Evolutionary conservation across 2,888 invertebrate species (phyloP), one percentile per base, ranked within the genome.

Genomic region (Heliconius ethilla): DNA sequence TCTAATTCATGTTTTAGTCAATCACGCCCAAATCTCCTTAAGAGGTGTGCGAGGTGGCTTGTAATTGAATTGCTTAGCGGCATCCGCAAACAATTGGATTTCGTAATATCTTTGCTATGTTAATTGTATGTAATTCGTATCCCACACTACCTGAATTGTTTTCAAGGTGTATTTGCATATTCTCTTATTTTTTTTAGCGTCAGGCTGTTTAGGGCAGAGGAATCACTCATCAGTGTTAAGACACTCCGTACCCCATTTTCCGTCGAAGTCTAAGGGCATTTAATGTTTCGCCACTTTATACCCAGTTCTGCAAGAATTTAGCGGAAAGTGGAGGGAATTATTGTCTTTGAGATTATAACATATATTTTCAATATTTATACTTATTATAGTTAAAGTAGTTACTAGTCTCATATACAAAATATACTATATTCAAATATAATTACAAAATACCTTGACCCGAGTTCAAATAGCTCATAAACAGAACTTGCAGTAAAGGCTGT

Each of bases 111-210:
- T 86, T 85, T 88, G 88, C 87, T 87, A 88, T 89, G 86, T 87
- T 88, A 88, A 90, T 90, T 86, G 77, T 82, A 87, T 86, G 90
- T 89, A 89, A 89, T 90, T 90, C 88, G 87, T 89, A 91, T 90
- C 90, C 90, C 90, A 90, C 89, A 87, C 86, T 83, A 69, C 25
- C 69, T 69, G 79, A 78, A 77, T 78, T 75, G 78, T 25, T 79
- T 15, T 69, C 15, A 25, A 69, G n/a, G 63, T 75, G 33, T 66
- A 70, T 77, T 74, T 75, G n/a, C 22, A 63, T 15, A 40, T 63
- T 3, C 37, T 25, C 9, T n/a, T 15, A 62, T 25, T 37, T 73
- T 59, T 18, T 40, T 73, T 25, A 27, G 33, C 33, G 33, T 0
- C 33, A 33, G 33, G 33, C 0, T 37, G 0, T 18, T 4, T n/a